Base-by-base conservation (phyloP, 1,140 invertebrate species). In the Conus ventricosus region DNA sequence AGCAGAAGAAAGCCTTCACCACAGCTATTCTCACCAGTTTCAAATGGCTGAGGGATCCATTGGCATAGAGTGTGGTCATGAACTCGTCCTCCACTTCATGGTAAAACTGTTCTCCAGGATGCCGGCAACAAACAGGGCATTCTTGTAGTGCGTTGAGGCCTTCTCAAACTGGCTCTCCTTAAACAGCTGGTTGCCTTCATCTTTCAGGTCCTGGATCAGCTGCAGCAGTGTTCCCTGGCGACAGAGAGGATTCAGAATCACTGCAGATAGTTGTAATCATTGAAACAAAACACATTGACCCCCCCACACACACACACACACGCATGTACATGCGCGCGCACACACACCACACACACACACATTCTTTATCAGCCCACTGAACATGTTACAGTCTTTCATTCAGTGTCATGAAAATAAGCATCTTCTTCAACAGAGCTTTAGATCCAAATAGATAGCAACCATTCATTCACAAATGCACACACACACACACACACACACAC, bases 161-260 rank as follows among this genome's bases (percentile, higher is more conserved):
- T 89, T 80, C 11, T 89, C 84, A 89, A 88, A 93, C 15, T 91
- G 85, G 25, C 60, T 55, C 85, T 92, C 92, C 78, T 92, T 91
- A 86, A 93, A 93, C 20, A 93, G 76, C 5, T 81, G 86, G 84
- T 93, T 93, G 17, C 93, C 93, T 86, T 93, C 93, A 90, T 93
- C 93, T 81, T 93, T 93, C 57, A 93, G 87, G 83, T 93, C 93
- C 87, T 92, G 90, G 89, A 93, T 91, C 81, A 92, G 85, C 80
- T 84, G 63, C 57, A 93, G 89, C 6, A 93, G 87, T 53, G 78
- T 87, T 71, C 84, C 84, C 92, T 93, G 67, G 89, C 25, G 90
- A 88, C 17, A 85, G 51, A 71, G 39, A 39, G 39, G 39, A 39
- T 39, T 82, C n/a, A 84, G 23, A 54, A 63, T 39, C 4, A 7